Evolutionary conservation across 2,113 vertebrate genomes (phyloP), one percentile per base, ranked within the genome.

Genomic region (Montifringilla adamsi): DNA sequence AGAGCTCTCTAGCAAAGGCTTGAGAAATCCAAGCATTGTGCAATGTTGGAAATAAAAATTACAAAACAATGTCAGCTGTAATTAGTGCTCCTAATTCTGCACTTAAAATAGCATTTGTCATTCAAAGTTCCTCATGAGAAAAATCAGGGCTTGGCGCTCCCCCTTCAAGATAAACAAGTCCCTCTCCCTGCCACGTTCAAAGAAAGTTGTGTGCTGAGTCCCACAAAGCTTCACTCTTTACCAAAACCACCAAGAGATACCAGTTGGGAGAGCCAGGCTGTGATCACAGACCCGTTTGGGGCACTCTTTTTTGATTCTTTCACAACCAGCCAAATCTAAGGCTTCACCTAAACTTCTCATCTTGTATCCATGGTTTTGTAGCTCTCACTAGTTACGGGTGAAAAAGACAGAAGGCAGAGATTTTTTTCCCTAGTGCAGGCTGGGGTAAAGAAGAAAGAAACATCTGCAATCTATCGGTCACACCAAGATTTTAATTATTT

Each of bases 401-500:
- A 90, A 95, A 86, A 68, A 64, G 92, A 96, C 60, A 95, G 28
- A 93, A 94, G 88, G 72, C 90, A 97, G 95, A 95, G 47, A 68
- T 88, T 93, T 89, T 53, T 58, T 59, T 88, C 70, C 72, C 70
- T 66, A 39, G 37, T 47, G 49, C 2, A 1, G 49, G 70, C 67
- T 83, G 33, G 47, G 43, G 20, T 58, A 60, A 75, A 59, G 90
- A 78, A 64, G 47, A 90, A 78, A 83, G 68, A 83, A 81, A 84
- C 49, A 50, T 94, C 93, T 96, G 95, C 85, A 90, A 81, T 95
- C 90, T 89, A 31, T 95, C 85, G 44, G 72, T 94, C 92, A 59
- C 94, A 95, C 95, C 86, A 78, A 81, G 68, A 76, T 94, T 89
- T 95, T 96, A 84, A 96, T 95, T 96, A 69, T 94, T 93, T 77